Evolutionary conservation across 35 echinoderm and acorn worm genomes (phyloP).

Genomic region (Apostichopus japonicus): DNA sequence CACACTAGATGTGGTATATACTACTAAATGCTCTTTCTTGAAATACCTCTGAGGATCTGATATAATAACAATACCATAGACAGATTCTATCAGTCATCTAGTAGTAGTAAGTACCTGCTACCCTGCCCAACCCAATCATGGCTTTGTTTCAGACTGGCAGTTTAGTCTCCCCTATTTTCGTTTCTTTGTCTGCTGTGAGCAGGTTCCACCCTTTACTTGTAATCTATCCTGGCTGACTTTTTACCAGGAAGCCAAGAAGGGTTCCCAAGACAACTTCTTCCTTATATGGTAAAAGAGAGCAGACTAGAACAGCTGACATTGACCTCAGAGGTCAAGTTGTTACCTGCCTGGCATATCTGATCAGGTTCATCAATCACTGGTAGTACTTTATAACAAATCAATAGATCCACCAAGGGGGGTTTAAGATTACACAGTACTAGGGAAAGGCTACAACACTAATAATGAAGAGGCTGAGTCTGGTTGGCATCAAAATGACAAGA

Average conservation of each 20-base stretch:
- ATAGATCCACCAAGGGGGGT: background rate
- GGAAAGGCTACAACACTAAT: too few species aligned
- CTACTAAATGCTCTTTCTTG: too few species aligned
- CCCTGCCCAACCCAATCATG: too few species aligned
- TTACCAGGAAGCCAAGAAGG: background rate
- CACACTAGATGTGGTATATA: too few species aligned
- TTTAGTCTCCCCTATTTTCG: background rate
- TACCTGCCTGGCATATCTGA: background rate
- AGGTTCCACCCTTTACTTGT: background rate
- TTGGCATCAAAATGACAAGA: too few species aligned
- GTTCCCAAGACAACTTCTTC: conserved; percentile 52
- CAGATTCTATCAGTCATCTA: too few species aligned
- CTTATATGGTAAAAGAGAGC: conserved; percentile 22
- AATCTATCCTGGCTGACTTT: background rate
- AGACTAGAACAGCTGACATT: background rate
- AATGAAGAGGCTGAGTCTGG: too few species aligned
- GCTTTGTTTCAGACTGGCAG: too few species aligned
- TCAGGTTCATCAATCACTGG: background rate
- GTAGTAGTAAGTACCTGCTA: too few species aligned
- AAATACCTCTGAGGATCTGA: too few species aligned
- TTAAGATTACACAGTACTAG: too few species aligned
- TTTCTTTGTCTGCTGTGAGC: background rate
- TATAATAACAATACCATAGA: too few species aligned
- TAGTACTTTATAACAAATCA: background rate
- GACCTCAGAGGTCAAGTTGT: conserved; percentile 25